Evolutionary conservation across 2,797 vertebrate species (phyloP).

Genomic region (Anguilla megastoma): DNA sequence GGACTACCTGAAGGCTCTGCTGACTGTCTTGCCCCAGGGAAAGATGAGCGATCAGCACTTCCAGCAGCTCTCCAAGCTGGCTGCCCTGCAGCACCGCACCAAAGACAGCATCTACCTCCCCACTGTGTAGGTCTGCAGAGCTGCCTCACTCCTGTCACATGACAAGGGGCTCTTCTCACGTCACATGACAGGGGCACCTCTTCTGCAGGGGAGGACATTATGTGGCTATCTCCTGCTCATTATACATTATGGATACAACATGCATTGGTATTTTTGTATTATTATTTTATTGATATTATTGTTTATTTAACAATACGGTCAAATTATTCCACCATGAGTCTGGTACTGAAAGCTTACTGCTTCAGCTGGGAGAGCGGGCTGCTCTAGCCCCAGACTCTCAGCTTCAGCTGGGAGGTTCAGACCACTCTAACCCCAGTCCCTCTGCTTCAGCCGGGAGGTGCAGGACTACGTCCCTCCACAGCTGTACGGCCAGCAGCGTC

Average conservation of each 20-base stretch:
- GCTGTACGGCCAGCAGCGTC: constrained; percentile 75
- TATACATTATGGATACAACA: too few species aligned
- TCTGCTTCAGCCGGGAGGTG: constrained; percentile 75
- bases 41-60: constrained; percentile 82
- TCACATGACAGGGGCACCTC: not conserved
- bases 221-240: too few species aligned
- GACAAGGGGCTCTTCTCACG: not conserved
- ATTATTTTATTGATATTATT: too few species aligned
- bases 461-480: constrained; percentile 87
- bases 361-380: constrained; percentile 75
- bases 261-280: too few species aligned
- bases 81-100: constrained; percentile 89
- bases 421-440: not conserved
- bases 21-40: constrained; percentile 77
- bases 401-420: constrained; percentile 75
- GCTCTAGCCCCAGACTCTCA: not conserved
- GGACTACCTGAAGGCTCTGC: constrained; percentile 91
- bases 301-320: too few species aligned
- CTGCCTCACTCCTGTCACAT: not conserved
- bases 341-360: not conserved
- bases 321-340: not conserved
- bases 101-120: constrained; percentile 85
- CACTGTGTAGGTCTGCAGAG: constrained; percentile 71
- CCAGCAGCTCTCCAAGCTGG: constrained; percentile 86
- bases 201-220: too few species aligned